These are phyloP conservation scores for Tyto alba DNA, from an alignment of 2,113 vertebrate genomes.

Conservation along the genomic window DNA sequence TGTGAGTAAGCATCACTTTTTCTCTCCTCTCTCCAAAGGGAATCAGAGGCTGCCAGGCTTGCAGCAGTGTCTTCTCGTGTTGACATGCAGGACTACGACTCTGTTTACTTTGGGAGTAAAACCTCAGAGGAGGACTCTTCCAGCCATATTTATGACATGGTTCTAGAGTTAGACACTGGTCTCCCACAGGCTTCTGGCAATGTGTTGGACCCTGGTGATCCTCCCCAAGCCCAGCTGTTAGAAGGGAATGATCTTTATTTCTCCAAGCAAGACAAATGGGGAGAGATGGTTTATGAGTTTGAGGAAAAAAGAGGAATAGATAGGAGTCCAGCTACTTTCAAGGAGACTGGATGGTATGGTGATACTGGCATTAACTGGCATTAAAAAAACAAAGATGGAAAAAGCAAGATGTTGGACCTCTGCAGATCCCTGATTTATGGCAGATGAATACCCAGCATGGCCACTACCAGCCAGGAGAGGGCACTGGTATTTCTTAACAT, in stretches of 20 bases:
- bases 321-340: not conserved
- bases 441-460: not conserved
- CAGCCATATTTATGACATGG: not conserved
- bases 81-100: not conserved
- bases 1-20: not conserved
- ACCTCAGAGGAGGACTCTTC: not conserved
- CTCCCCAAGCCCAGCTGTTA: not conserved
- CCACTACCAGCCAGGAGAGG: not conserved
- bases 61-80: not conserved
- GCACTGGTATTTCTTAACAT: not conserved
- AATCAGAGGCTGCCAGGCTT: not conserved
- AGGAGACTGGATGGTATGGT: not conserved
- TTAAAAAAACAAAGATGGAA: not conserved
- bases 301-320: not conserved
- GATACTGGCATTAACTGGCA: not conserved
- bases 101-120: not conserved
- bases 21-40: not conserved
- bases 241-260: not conserved
- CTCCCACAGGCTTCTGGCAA: not conserved
- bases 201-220: rapidly evolving
- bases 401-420: not conserved
- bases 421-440: not conserved
- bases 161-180: not conserved
- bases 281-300: not conserved
- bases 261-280: not conserved